These are phyloP conservation scores for Xestobium rufovillosum DNA, from an alignment of 2,888 invertebrate species.

Conservation along the genomic window DNA sequence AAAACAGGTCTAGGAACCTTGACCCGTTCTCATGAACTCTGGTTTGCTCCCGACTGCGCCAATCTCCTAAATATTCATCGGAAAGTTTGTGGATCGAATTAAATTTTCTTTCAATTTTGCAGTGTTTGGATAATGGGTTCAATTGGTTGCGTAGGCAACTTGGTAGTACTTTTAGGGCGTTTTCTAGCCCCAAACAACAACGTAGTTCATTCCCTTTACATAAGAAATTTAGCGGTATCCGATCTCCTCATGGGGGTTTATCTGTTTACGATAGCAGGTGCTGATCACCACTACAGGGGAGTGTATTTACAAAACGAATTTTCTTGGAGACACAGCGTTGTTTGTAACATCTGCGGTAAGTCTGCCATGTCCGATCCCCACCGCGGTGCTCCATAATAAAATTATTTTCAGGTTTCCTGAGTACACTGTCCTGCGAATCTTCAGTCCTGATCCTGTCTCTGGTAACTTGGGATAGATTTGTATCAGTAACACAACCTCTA, in stretches of 20 bases:
- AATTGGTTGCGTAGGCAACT: conserved; percentile 51
- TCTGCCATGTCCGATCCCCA: too few species aligned
- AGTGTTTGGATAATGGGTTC: conserved; percentile 57
- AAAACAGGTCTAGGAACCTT: too few species aligned
- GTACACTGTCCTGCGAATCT: conserved; percentile 54
- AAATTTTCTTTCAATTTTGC: conserved; percentile 19
- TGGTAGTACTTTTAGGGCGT: conserved; percentile 50
- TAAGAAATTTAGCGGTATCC: conserved; percentile 54
- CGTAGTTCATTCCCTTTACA: conserved; percentile 53
- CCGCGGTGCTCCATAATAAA: too few species aligned
- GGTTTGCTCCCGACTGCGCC: background rate
- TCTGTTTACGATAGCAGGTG: conserved; percentile 51
- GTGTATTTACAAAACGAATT: conserved; percentile 51
- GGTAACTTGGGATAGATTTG: conserved; percentile 55
- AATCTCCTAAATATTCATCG: background rate
- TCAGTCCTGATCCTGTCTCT: conserved; percentile 53
- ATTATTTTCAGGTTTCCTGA: conserved; percentile 46
- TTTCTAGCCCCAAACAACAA: conserved; percentile 49
- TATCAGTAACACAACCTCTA: conserved; percentile 53
- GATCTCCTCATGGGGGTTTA: conserved; percentile 59
- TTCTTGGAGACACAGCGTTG: conserved; percentile 49
- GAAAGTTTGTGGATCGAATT: background rate
- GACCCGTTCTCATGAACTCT: too few species aligned
- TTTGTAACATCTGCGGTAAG: conserved; percentile 52
- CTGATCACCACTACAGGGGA: conserved; percentile 48